Evolutionary conservation across 37 sponge, comb jelly and placozoan species (phyloP).

Genomic region (Oopsacas minuta): DNA sequence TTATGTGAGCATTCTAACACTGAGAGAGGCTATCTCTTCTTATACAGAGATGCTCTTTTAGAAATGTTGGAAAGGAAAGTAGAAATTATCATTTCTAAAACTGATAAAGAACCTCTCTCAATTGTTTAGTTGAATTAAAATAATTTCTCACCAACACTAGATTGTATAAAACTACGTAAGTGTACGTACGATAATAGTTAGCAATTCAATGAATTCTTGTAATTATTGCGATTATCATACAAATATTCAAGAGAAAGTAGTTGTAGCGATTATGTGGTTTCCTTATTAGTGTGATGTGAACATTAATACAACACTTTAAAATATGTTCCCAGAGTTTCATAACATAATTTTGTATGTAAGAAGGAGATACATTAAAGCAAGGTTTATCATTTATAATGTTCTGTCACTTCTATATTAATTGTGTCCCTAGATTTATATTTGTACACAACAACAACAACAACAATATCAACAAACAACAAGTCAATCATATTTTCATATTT

Average conservation of each 20-base stretch:
- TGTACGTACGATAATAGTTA: too few relatives aligned
- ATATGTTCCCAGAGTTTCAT: neutral
- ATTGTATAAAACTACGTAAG: too few relatives aligned
- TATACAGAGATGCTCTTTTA: constrained; percentile 23
- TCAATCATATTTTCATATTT: too few relatives aligned
- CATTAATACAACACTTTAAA: neutral
- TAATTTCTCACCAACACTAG: too few relatives aligned
- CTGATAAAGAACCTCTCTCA: constrained; percentile 53
- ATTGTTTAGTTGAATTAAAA: constrained; percentile 39
- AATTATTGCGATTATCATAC: too few relatives aligned
- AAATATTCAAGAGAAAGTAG: neutral
- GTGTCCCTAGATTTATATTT: neutral
- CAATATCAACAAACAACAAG: too few relatives aligned
- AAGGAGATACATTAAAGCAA: too few relatives aligned
- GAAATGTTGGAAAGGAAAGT: constrained; percentile 24
- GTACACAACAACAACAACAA: neutral
- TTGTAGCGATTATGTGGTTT: neutral
- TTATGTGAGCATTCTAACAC: constrained; percentile 92
- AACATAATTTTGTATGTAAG: neutral
- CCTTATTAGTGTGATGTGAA: neutral
- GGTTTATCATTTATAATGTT: too few relatives aligned
- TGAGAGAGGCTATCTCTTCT: constrained; percentile 68
- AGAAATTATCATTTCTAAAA: constrained; percentile 31
- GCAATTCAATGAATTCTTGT: too few relatives aligned
- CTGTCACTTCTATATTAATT: too few relatives aligned